Evolutionary conservation across 23 tunicate genomes (phyloP).

Genomic region (Diplosoma virens): DNA sequence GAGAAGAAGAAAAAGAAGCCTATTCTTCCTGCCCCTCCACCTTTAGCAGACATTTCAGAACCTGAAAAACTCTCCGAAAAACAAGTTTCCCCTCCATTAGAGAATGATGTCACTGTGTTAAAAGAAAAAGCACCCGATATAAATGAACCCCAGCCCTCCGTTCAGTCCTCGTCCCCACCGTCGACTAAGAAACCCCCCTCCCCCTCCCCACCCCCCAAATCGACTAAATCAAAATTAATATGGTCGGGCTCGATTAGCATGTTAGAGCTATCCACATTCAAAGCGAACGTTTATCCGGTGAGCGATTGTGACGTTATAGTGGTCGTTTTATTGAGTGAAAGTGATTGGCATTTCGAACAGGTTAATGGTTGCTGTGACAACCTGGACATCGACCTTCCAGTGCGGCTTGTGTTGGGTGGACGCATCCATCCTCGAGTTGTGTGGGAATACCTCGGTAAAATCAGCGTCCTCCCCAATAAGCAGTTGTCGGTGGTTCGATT

Average conservation of each 20-base stretch:
- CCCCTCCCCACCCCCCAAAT: neutral
- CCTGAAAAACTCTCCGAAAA: neutral
- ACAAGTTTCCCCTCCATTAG: neutral
- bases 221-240: constrained; percentile 15
- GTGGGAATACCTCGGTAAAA: constrained; percentile 80
- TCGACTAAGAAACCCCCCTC: neutral
- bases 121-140: neutral
- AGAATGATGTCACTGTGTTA: neutral
- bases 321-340: neutral
- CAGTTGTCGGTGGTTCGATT: constrained; percentile 74
- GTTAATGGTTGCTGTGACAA: constrained; percentile 51
- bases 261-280: constrained; percentile 81
- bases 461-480: constrained; percentile 56
- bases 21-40: constrained; percentile 46
- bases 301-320: constrained; percentile 1
- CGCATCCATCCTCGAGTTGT: constrained; percentile 84
- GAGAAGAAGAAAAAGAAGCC: constrained; percentile 43
- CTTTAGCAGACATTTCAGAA: constrained; percentile 44
- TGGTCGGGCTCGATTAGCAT: constrained; percentile 89
- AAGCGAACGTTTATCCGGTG: constrained; percentile 80
- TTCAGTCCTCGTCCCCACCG: neutral
- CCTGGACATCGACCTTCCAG: constrained; percentile 60
- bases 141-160: neutral
- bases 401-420: constrained; percentile 67
- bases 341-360: neutral